phyloP scores from a whole-genome alignment of 2,113 vertebrate genomes.

The Otolemur garnettii region DNA sequence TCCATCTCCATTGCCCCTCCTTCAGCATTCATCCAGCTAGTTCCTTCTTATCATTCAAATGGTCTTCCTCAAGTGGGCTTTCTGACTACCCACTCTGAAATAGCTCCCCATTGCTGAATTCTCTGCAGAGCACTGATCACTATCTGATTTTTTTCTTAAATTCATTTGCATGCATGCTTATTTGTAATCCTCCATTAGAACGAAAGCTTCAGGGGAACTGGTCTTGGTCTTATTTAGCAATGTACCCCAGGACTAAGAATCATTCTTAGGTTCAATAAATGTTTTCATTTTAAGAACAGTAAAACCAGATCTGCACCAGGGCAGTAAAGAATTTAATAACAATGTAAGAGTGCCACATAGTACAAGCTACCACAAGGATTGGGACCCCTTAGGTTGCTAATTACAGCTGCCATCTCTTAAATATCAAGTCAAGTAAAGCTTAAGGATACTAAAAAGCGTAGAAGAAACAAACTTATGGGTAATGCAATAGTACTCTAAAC shows the following conservation, averaged over 20 bases:
- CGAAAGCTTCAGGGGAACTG: background rate
- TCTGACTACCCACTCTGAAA: background rate
- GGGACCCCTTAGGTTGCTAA: background rate
- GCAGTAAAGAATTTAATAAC: background rate
- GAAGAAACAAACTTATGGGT: background rate
- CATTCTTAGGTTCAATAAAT: background rate
- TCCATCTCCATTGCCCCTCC: background rate
- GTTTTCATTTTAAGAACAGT: conserved; percentile 42
- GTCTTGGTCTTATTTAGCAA: background rate
- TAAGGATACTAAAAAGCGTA: background rate
- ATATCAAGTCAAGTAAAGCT: background rate
- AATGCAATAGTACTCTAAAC: background rate
- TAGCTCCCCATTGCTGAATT: background rate
- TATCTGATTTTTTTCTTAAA: background rate
- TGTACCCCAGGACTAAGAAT: background rate
- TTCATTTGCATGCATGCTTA: background rate
- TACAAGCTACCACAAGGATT: background rate
- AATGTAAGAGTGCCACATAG: background rate
- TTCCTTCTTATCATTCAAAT: background rate
- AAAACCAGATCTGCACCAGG: background rate
- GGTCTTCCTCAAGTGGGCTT: background rate
- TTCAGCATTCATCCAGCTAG: background rate
- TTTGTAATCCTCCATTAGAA: background rate
- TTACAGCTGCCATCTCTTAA: background rate
- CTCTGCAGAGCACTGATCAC: background rate